These are phyloP conservation scores for Motacilla alba DNA, from an alignment of 2,113 vertebrate species.

Conservation along the genomic window DNA sequence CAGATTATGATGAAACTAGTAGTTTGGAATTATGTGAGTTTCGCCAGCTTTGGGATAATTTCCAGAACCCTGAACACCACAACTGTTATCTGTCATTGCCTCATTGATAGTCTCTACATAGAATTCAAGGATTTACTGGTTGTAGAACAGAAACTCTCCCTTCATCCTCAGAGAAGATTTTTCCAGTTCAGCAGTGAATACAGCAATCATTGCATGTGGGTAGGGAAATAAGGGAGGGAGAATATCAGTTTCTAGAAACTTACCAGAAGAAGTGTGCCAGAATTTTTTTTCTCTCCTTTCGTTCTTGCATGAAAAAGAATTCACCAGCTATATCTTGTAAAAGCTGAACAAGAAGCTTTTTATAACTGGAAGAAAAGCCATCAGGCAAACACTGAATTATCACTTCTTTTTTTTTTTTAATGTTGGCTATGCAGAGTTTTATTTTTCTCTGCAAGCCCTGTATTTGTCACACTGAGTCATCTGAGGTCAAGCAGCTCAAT, in stretches of 20 bases:
- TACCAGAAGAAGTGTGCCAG: neutral
- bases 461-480: neutral
- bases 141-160: neutral
- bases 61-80: neutral
- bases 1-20: neutral
- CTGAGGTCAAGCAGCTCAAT: neutral
- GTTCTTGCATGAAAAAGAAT: neutral
- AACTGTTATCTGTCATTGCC: neutral
- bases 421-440: neutral
- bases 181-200: neutral
- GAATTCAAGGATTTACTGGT: neutral
- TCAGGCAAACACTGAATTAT: neutral
- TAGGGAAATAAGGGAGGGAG: neutral
- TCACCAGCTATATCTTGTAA: neutral
- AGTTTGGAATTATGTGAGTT: neutral
- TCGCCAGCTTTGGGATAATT: neutral
- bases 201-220: neutral
- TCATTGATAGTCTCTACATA: neutral
- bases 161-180: neutral
- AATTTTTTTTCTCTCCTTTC: neutral
- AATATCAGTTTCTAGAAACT: neutral
- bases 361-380: neutral
- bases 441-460: neutral
- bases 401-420: neutral
- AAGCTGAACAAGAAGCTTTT: neutral